Conservation (phyloP, 2,113 vertebrate species). For the Clarias macrocephalus region DNA sequence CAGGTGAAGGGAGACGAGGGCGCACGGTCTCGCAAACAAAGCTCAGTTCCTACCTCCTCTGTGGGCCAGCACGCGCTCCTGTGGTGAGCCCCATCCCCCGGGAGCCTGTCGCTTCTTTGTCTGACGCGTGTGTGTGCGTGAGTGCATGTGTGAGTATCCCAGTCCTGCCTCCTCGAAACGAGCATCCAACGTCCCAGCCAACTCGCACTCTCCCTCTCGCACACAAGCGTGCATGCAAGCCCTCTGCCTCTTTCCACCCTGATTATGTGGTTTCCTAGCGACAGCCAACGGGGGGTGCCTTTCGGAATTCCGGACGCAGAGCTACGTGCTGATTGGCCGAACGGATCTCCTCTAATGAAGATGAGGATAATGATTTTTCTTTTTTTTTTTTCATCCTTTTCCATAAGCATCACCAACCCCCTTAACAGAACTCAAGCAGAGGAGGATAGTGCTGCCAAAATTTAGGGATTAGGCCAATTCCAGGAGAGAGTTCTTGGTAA, state of each 20-base stretch:
- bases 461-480: slow-evolving; percentile 7
- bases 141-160: slow-evolving; percentile 45
- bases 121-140: slow-evolving; percentile 56
- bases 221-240: slow-evolving; percentile 63
- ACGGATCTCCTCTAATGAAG: slow-evolving; percentile 72
- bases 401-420: slow-evolving; percentile 59
- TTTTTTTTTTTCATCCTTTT: slow-evolving; percentile 44
- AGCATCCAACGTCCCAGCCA: slow-evolving; percentile 48
- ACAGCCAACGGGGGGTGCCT: slow-evolving; percentile 72
- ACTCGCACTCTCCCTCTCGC: slow-evolving; percentile 46
- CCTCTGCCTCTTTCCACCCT: slow-evolving; percentile 67
- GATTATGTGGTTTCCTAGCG: slow-evolving; percentile 79
- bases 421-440: slow-evolving; percentile 27
- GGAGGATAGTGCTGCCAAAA: slow-evolving; percentile 22
- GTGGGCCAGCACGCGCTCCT: slow-evolving; percentile 72
- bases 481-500: background rate
- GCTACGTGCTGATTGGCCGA: slow-evolving; percentile 66
- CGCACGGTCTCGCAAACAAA: slow-evolving; percentile 65
- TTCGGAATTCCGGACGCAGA: slow-evolving; percentile 65
- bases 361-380: slow-evolving; percentile 75
- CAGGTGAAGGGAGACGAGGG: slow-evolving; percentile 3
- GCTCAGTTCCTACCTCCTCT: slow-evolving; percentile 73
- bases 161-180: slow-evolving; percentile 44
- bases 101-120: slow-evolving; percentile 75
- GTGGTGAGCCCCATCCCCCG: slow-evolving; percentile 79